Percentiles rank a stretch among this genome's conserved stretches.
Evolutionary conservation across 1,140 invertebrate genomes (phyloP).

Genomic region (Lethrus apterus): DNA sequence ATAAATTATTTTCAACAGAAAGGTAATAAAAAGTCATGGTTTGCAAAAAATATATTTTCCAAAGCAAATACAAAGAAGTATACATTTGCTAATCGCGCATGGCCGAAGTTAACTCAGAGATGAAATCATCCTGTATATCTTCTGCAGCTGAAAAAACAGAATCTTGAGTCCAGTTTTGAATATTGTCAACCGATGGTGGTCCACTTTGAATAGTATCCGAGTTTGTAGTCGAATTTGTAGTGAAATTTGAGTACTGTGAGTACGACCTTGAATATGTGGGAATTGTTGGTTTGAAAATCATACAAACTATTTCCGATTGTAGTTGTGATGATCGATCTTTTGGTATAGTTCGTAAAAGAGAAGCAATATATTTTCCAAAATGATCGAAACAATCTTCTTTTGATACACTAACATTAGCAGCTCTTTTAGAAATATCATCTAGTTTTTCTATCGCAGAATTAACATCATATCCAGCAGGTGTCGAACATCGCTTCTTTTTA

Average conservation of each 20-base stretch:
- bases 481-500: slow-evolving; percentile 14
- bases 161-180: background rate
- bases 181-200: slow-evolving; percentile 4
- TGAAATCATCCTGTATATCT: slow-evolving; percentile 13
- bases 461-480: slow-evolving; percentile 16
- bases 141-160: slow-evolving; percentile 8
- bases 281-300: background rate
- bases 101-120: slow-evolving; percentile 14
- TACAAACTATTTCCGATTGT: slow-evolving; percentile 7
- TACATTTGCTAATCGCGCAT: slow-evolving; percentile 1
- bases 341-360: slow-evolving; percentile 11
- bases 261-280: background rate
- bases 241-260: too few species aligned
- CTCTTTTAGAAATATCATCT: slow-evolving; percentile 17
- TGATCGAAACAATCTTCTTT: slow-evolving; percentile 16
- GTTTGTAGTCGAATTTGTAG: slow-evolving; percentile 1
- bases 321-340: background rate
- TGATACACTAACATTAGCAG: slow-evolving; percentile 1
- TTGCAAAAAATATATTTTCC: slow-evolving; percentile 1
- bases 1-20: too few species aligned
- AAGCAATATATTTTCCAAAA: slow-evolving; percentile 18
- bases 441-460: slow-evolving; percentile 16
- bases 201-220: background rate
- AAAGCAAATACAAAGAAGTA: slow-evolving; percentile 1
- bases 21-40: too few species aligned